Base-by-base conservation (phyloP, 1,140 invertebrate species). In the Drosophila pallidifrons region DNA sequence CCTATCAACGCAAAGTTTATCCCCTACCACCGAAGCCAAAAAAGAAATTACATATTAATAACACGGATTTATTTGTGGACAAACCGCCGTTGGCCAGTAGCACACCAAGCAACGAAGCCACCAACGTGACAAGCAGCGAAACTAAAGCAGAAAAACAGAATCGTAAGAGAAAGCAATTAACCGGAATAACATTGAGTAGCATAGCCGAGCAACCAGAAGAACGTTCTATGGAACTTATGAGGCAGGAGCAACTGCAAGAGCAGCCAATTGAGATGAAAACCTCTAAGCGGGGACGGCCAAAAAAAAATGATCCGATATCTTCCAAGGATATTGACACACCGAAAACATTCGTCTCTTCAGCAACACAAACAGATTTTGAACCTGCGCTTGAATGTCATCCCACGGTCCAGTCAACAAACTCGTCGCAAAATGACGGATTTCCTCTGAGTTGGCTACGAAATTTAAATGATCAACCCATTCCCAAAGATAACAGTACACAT, bases 51-150 rank as follows among this genome's bases (percentile, higher is more conserved):
- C 20, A 13, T 4, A 2, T 38, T 5, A 8, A 47, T 20, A 59
- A 11, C 5, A 16, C 13, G 41, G n/a, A 3, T 13, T 47, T 30
- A 15, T 46, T 70, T 2, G 35, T 35, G 8, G 16, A 38, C 2
- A 60, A 20, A 8, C 38, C 47, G 5, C 71, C 71, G 6, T 38
- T 74, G 10, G 60, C 47, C 7, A 68, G 55, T 13, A 74, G 71
- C 52, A 74, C 71, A 4, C 71, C 71, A 3, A 38, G 49, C 2
- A 41, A 20, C 52, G 8, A 16, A n/a, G n/a, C 5, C 25, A 6
- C 35, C n/a, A 30, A 46, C 10, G 25, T 13, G 1, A 41, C 38
- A 11, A 35, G 5, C 6, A 38, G 8, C 13, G 32, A 32, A 10
- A 8, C 13, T 13, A 8, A 3, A 2, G 2, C 8, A 10, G 3